Percentiles rank a stretch among this genome's conserved stretches.
Evolutionary conservation across 1,140 invertebrate species (phyloP).

Genomic region (Apis laboriosa): DNA sequence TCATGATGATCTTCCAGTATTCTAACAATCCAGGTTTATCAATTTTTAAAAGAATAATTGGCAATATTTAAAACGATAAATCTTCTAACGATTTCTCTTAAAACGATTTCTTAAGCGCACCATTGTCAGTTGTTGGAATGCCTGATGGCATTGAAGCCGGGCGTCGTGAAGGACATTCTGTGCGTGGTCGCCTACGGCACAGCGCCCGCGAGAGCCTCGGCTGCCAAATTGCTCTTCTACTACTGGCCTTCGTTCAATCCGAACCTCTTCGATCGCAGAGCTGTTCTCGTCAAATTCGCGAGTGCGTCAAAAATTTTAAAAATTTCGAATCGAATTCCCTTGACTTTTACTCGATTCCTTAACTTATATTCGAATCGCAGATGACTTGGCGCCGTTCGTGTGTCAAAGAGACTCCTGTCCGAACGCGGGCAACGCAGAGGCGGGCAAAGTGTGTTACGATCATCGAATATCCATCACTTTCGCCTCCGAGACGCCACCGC

Average conservation of each 20-base stretch:
- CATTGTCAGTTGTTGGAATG: constrained; percentile 97
- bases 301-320: constrained; percentile 82
- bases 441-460: constrained; percentile 95
- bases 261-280: constrained; percentile 93
- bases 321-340: background rate
- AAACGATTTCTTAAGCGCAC: constrained; percentile 84
- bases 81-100: background rate
- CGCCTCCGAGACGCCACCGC: constrained; percentile 93
- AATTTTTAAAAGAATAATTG: background rate
- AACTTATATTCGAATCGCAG: constrained; percentile 78
- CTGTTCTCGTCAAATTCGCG: constrained; percentile 93
- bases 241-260: constrained; percentile 99
- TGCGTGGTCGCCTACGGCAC: constrained; percentile 99
- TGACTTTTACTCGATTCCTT: constrained; percentile 28
- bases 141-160: constrained; percentile 94
- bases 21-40: constrained; percentile 91
- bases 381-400: constrained; percentile 88
- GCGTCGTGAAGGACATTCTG: constrained; percentile 95
- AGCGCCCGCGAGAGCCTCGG: constrained; percentile 92
- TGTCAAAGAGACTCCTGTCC: constrained; percentile 94
- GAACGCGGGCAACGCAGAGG: constrained; percentile 91
- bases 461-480: constrained; percentile 92
- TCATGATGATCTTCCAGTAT: constrained; percentile 99
- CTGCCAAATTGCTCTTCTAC: constrained; percentile 98
- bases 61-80: too few relatives aligned